These are phyloP conservation scores for Phacellophora camtschatica DNA, from an alignment of 30 jellyfish, hydroid and myxozoan species.

Conservation along the genomic window DNA sequence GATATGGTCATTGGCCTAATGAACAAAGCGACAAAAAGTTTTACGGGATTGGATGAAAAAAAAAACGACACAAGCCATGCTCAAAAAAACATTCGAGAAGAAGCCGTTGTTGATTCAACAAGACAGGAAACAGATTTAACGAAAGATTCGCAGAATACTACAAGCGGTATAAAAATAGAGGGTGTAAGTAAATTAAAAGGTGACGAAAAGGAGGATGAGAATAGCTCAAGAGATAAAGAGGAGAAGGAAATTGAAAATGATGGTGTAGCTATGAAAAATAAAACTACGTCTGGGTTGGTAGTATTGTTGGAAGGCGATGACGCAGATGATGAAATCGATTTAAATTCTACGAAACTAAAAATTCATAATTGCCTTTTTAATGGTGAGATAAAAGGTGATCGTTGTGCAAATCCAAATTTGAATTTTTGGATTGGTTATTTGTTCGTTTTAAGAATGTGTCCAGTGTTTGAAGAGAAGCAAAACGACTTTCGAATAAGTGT, in stretches of 20 bases:
- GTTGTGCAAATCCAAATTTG: conserved; percentile 56
- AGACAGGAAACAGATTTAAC: too few species aligned
- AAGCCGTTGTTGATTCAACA: not conserved
- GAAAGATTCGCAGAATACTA: not conserved
- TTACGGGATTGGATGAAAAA: conserved; percentile 56
- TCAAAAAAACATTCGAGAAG: not conserved
- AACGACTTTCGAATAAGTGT: too few species aligned
- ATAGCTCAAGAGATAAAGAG: not conserved
- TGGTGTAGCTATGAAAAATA: not conserved
- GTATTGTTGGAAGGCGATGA: conserved; percentile 60
- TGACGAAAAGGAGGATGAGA: not conserved
- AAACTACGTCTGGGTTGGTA: conserved; percentile 12
- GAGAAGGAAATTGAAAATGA: not conserved
- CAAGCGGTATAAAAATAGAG: not conserved
- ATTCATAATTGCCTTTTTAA: not conserved
- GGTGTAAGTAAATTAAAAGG: not conserved
- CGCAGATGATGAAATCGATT: conserved; percentile 55
- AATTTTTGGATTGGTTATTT: conserved; percentile 43
- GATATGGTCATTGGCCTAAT: conserved; percentile 87
- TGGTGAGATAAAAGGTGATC: conserved; percentile 33
- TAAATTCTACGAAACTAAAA: not conserved
- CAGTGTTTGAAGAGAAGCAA: not conserved
- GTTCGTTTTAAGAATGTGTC: conserved; percentile 60
- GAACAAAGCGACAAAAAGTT: conserved; percentile 75
- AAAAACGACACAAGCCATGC: not conserved